These are phyloP conservation scores for Lepidochitona cinerea DNA, from an alignment of 2,888 invertebrate species.

Conservation along the genomic window DNA sequence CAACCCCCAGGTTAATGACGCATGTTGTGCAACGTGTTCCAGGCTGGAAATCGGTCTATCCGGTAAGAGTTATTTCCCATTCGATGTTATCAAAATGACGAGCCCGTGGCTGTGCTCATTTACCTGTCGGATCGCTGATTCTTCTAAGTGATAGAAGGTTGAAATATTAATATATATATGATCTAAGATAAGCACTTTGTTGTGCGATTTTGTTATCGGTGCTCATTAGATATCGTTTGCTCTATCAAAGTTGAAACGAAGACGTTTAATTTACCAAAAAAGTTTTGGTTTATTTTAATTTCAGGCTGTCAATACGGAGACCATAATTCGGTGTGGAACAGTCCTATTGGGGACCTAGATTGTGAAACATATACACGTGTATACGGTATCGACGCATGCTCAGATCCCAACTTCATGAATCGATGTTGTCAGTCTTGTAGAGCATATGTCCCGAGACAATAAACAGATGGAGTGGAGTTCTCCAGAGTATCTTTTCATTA, in stretches of 20 bases:
- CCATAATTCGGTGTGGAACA: neutral
- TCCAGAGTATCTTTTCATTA: too few species aligned
- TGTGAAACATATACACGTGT: neutral
- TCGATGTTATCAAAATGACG: neutral
- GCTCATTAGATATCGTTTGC: too few species aligned
- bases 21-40: conserved; percentile 3
- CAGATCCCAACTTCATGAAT: neutral
- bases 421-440: neutral
- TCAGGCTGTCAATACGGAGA: neutral
- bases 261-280: too few species aligned
- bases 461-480: too few species aligned
- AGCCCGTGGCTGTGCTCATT: too few species aligned
- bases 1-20: neutral
- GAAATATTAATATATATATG: too few species aligned
- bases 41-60: neutral
- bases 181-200: too few species aligned
- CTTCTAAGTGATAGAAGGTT: too few species aligned
- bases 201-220: too few species aligned
- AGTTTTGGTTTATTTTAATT: neutral
- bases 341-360: neutral
- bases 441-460: neutral
- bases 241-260: too few species aligned
- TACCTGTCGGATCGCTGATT: too few species aligned
- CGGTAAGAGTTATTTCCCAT: neutral
- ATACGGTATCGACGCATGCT: neutral